phyloP scores from a whole-genome alignment of 2,888 invertebrate genomes.

The Chloromyia formosa region DNA sequence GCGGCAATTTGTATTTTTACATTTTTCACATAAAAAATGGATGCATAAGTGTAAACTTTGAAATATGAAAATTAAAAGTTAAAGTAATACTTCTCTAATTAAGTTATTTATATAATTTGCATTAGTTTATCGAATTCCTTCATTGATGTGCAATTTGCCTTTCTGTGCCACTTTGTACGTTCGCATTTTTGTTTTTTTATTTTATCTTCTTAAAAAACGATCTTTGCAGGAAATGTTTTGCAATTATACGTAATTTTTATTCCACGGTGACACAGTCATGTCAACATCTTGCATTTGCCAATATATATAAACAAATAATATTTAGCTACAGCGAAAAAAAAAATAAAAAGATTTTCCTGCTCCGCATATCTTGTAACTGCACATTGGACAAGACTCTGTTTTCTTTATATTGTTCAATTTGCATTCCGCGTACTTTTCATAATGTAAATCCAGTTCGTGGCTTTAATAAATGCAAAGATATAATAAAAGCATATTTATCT shows the following conservation, averaged over 20 bases:
- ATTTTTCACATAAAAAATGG: no score
- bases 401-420: constrained; percentile 14
- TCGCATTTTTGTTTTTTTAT: no score
- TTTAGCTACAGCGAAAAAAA: not conserved
- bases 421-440: constrained; percentile 17
- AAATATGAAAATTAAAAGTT: no score
- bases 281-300: constrained; percentile 19
- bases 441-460: constrained; percentile 23
- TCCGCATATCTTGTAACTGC: not conserved
- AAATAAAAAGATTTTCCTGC: constrained; percentile 32
- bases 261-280: constrained; percentile 5
- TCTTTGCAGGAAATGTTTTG: constrained; percentile 36
- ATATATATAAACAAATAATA: constrained; percentile 2
- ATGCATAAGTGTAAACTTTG: no score
- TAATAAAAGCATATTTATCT: constrained; percentile 4
- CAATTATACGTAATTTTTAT: constrained; percentile 30
- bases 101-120: no score
- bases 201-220: not conserved
- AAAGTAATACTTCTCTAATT: no score
- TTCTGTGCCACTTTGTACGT: constrained; percentile 1
- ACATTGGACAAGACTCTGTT: not conserved
- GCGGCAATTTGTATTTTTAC: constrained; percentile 22
- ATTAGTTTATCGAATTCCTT: no score
- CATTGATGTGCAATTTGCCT: no score
- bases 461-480: not conserved